Conservation (phyloP, 2,888 invertebrate species). For the Trissolcus brochymenae region DNA sequence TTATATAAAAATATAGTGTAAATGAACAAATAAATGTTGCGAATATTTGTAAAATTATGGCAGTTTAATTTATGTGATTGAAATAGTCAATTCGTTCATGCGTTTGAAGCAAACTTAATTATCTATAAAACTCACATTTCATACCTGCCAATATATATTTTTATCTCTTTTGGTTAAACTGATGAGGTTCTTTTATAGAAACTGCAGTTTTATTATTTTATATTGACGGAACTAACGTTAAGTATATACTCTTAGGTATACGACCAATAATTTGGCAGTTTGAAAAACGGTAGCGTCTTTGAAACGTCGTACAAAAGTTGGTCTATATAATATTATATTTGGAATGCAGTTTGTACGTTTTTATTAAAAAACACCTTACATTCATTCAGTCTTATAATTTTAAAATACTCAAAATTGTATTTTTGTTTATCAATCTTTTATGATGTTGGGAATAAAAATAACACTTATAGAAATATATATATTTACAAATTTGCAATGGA, state of each 20-base stretch:
- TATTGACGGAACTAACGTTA: not conserved
- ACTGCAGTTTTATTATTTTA: not conserved
- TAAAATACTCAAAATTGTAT: slow-evolving; percentile 55
- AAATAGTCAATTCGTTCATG: too few relatives aligned
- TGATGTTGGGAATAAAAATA: slow-evolving; percentile 35
- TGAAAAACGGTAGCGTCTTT: not conserved
- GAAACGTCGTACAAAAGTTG: slow-evolving; percentile 37
- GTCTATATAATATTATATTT: slow-evolving; percentile 33
- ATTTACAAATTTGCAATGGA: slow-evolving; percentile 19
- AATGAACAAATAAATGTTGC: not conserved
- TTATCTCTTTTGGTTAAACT: not conserved
- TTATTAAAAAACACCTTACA: slow-evolving; percentile 23
- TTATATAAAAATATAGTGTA: not conserved
- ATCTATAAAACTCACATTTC: too few relatives aligned
- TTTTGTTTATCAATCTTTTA: slow-evolving; percentile 23
- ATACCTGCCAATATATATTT: too few relatives aligned
- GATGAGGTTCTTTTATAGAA: not conserved
- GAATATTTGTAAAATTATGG: too few relatives aligned
- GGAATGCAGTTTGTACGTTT: slow-evolving; percentile 43
- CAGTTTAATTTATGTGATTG: too few relatives aligned
- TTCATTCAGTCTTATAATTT: slow-evolving; percentile 63
- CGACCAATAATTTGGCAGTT: not conserved
- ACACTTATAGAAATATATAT: slow-evolving; percentile 12
- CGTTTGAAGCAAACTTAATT: too few relatives aligned
- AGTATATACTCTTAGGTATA: not conserved